Base-by-base conservation (phyloP, 2,113 vertebrate genomes). In the Oostethus manadensis region DNA sequence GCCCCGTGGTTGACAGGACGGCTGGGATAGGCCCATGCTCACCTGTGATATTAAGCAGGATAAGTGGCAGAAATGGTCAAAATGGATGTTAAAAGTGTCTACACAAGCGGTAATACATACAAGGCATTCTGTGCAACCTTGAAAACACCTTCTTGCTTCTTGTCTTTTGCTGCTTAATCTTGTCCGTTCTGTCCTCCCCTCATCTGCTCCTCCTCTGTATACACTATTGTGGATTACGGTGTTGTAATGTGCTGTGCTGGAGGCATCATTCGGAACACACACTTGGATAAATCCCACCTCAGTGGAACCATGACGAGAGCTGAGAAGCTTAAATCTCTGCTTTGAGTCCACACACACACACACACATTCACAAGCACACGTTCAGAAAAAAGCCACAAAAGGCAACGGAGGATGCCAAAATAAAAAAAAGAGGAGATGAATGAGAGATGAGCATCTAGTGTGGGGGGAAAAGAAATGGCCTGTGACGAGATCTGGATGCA, bases 251-350 rank as follows among this genome's bases (percentile, higher is more conserved):
- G 64, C 58, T 51, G 58, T 21, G 70, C 62, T 54, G 62, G 42
- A 73, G 75, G 56, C 42, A 38, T 77, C 66, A 26, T 73, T 81
- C 54, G 64, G 56, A 77, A 81, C 72, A 73, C 62, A 64, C 58
- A 59, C 72, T 79, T 57, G 21, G 66, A 81, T 67, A 79, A 86
- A 85, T 80, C 66, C 68, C 64, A 63, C 74, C 51, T 51, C 66
- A 50, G 54, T 58, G 63, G 54, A 59, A 66, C 53, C 64, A 56
- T 79, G 72, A 71, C 60, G 13, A 22, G 48, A 53, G 49, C 66
- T 58, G 60, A 78, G 68, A 50, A 74, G 62, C 81, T 68, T 71
- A 73, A 74, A 78, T 71, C 74, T 50, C 35, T 40, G n/a, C 33
- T 55, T 55, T 35, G 33, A 40, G 29, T 55, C 47, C 0, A 14